Base-by-base conservation (phyloP, 2,113 vertebrate genomes). In the Suncus etruscus region DNA sequence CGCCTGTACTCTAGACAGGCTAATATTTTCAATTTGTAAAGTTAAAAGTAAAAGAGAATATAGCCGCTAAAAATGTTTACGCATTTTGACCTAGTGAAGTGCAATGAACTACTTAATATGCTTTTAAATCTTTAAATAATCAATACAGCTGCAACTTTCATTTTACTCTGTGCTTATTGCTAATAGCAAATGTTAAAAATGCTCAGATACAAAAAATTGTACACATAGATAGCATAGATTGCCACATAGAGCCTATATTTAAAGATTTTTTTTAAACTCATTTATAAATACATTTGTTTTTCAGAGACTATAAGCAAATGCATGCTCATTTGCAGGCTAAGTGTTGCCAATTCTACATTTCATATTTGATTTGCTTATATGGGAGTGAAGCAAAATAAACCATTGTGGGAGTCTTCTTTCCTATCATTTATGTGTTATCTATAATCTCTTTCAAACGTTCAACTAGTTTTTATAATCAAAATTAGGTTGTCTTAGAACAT, bases 171-270 rank as follows among this genome's bases (percentile, higher is more conserved):
- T 61, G 93, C 96, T 96, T 95, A 95, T 95, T 97, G 72, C 95
- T 97, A 95, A 95, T 94, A 97, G 93, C 94, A 96, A 97, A 96
- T 93, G 82, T 96, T 91, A 96, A 93, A 95, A 96, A 93, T 84
- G 86, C 22, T 93, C 68, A 66, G 92, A 93, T 91, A 94, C 77
- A 94, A 85, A 83, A 93, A 93, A 85, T 68, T 89, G n/a, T 95
- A 81, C 68, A 70, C 25, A 72, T 70, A 85, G 74, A 84, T 85
- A 94, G 96, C 96, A 81, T 20, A 93, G 65, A 91, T 74, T 94
- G 51, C 61, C 70, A 47, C 48, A 73, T 69, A 82, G 94, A 97
- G 73, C 10, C 66, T 89, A 93, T 48, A 50, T 4, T 65, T 58
- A 25, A 32, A 69, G 11, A n/a, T 14, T 66, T 32, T 87, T n/a